Evolutionary conservation across 92 coral and sea anemone genomes (phyloP), one percentile per base, ranked within the genome.

Genomic region (Bergia puertoricense): DNA sequence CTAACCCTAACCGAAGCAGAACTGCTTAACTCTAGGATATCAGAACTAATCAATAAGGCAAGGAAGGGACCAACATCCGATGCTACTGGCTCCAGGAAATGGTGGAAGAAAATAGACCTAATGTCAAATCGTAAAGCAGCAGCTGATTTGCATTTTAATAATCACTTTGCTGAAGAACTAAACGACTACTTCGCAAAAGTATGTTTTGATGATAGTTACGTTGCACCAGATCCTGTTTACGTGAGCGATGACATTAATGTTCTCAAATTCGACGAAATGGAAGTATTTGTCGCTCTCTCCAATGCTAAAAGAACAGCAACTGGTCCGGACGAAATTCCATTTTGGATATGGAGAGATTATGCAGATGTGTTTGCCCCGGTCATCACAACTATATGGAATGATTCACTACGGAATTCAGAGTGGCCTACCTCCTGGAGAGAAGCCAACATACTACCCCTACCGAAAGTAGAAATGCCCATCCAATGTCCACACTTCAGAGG

Each of bases 371-470:
- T 82, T 73, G 44, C 88, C 15, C 91, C 88, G n/a, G 83, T 89
- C 78, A 68, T 89, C 10, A 30, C 36, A 67, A 82, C n/a, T 72
- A 50, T 82, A 42, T 92, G 92, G 92, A 92, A 92, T 62, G 45
- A 82, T 44, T 91, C 88, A 18, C 79, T 89, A 39, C 59, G 46
- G 44, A 85, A 43, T 38, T 88, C 88, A 68, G 57, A 57, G 71
- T 92, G 94, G 89, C 88, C 88, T 6, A 9, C 75, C 9, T 77
- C 86, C 45, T 91, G 91, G 92, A 93, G 91, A 86, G 79, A 66
- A 86, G 92, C 93, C 40, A 90, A 93, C 67, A 88, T 90, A 54
- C 89, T 81, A 66, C 90, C 95, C 15, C 77, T 91, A 3, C 89
- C 94, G 48, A 89, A 93, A 72, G 92, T 93, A 37, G 94, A 93